phyloP scores from a whole-genome alignment of 2,113 vertebrate species.

The Tachysurus vachellii region DNA sequence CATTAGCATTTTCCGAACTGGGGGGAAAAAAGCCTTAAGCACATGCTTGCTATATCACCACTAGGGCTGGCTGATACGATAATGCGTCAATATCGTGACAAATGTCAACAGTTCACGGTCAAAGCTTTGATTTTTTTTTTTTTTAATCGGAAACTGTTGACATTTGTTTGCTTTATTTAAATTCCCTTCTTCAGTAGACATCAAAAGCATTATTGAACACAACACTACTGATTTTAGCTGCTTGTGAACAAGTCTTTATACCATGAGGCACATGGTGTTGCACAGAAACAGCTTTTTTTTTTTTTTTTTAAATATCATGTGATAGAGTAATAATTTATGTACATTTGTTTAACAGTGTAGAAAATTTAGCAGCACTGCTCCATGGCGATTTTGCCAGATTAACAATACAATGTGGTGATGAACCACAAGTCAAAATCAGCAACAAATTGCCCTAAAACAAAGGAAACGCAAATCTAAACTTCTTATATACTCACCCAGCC shows the following conservation, averaged over 20 bases:
- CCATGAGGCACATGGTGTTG: too few species aligned
- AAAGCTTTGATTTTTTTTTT: too few species aligned
- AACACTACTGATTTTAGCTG: background rate
- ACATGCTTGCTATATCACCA: too few species aligned
- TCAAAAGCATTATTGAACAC: background rate
- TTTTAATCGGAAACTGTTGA: too few species aligned
- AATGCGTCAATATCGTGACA: too few species aligned
- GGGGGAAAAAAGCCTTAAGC: too few species aligned
- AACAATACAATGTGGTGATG: background rate
- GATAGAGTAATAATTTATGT: background rate
- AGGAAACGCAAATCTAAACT: conserved; percentile 7
- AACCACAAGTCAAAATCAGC: background rate
- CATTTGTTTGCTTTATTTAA: too few species aligned
- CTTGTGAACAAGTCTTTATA: background rate
- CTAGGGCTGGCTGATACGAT: too few species aligned
- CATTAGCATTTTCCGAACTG: too few species aligned
- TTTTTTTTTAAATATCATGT: background rate
- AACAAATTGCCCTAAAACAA: background rate
- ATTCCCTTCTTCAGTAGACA: too few species aligned
- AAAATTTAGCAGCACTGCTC: background rate
- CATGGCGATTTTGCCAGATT: background rate
- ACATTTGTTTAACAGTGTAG: too few species aligned
- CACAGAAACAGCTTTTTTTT: background rate
- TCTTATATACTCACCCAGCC: conserved; percentile 70
- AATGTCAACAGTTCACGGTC: too few species aligned